phyloP scores from a whole-genome alignment of 2,888 invertebrate species.

The Spisula subtruncata region DNA sequence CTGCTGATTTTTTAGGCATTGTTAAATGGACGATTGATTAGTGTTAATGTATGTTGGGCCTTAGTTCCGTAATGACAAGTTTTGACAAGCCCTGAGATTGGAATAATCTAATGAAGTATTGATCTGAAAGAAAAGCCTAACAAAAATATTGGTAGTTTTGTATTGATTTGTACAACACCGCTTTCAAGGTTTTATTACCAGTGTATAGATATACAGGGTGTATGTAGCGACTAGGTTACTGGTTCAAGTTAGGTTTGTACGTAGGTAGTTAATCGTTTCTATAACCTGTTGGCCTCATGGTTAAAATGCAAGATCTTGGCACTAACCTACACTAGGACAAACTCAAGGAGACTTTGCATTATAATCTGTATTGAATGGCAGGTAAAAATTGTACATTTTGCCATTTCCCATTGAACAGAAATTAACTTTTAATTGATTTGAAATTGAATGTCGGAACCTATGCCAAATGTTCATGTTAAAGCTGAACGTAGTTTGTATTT shows the following conservation, averaged over 20 bases:
- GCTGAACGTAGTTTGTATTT: background rate
- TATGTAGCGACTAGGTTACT: constrained; percentile 33
- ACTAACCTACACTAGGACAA: background rate
- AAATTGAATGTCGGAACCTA: background rate
- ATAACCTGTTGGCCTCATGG: constrained; percentile 30
- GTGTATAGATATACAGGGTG: constrained; percentile 21
- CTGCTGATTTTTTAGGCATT: background rate
- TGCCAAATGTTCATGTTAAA: constrained; percentile 6
- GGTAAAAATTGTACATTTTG: background rate
- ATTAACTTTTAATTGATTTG: constrained; percentile 19
- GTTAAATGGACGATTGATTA: background rate
- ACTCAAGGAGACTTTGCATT: background rate
- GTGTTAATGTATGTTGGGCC: background rate
- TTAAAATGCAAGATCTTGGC: constrained; percentile 34
- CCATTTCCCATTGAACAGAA: background rate
- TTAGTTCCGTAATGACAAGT: constrained; percentile 34
- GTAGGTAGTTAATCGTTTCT: constrained; percentile 25
- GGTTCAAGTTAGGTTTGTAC: constrained; percentile 28
- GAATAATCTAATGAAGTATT: constrained; percentile 31
- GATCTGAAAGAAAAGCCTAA: constrained; percentile 49
- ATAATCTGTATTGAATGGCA: background rate
- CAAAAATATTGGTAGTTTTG: constrained; percentile 38
- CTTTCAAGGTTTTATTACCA: constrained; percentile 34
- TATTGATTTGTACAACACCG: constrained; percentile 43
- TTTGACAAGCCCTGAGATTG: constrained; percentile 31